Base-by-base conservation (phyloP, 2,797 vertebrate genomes). In the Xerus rutilus region DNA sequence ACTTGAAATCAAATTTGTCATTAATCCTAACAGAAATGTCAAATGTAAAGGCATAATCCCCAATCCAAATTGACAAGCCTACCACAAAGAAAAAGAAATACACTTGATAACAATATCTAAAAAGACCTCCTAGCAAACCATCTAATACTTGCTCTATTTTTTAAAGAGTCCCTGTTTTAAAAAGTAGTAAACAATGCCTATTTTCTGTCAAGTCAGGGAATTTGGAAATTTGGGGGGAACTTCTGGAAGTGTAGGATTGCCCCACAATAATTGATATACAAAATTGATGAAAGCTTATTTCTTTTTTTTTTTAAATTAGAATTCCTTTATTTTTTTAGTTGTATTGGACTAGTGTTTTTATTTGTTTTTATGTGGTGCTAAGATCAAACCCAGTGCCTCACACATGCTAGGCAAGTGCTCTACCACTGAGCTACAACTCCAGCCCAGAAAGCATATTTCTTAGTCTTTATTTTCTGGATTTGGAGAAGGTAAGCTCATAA, bases 1-100 rank as follows among this genome's bases (percentile, higher is more conserved):
- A 95, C 28, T 13, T 89, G 35, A 78, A 57, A 49, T 91, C 49
- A 97, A 77, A 91, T 74, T 82, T 72, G 10, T 65, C 74, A 69
- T 35, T 79, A 77, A 47, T 3, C 20, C 47, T 45, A 73, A 1
- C 30, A 89, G 25, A 89, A 90, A 86, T 39, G 25, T 77, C 45
- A 67, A 45, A 87, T 76, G n/a, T 85, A 73, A 79, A 83, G 28
- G 18, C 69, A 84, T 87, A 94, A 74, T 72, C 54, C 11, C 8
- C 69, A 79, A 83, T 79, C 49, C 25, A 14, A 90, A 90, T 13
- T 86, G 45, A 76, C 17, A 90, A 65, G 17, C 8, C 28, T 85
- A 52, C 70, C 47, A 89, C 23, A 39, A 78, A 15, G 21, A 73
- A 86, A 13, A 82, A 95, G 28, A 52, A 86, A 59, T 57, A 30